These are phyloP conservation scores for Drosophila elegans DNA, from an alignment of 1,140 invertebrate genomes.

Conservation along the genomic window DNA sequence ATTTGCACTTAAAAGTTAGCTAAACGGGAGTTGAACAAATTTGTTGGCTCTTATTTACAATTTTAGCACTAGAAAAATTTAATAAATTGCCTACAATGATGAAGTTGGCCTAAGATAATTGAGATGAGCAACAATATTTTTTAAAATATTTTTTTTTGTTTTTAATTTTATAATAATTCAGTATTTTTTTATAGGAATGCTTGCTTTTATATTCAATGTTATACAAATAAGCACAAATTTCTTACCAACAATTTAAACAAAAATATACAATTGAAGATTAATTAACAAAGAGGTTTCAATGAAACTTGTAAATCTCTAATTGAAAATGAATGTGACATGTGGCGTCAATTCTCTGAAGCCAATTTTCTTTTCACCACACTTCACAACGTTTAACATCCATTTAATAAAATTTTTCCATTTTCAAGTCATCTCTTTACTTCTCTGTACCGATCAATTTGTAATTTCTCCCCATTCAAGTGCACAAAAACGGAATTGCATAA, in stretches of 20 bases:
- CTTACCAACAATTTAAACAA: no score
- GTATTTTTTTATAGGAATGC: no score
- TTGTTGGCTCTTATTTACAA: neutral
- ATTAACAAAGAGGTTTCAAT: neutral
- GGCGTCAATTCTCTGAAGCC: neutral
- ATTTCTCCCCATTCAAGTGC: conserved; percentile 8
- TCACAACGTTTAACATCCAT: neutral
- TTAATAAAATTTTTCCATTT: neutral
- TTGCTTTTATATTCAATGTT: no score
- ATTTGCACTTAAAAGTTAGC: neutral
- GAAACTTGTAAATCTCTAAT: neutral
- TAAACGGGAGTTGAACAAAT: neutral
- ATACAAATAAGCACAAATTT: no score
- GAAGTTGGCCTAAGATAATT: no score
- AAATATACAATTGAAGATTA: no score
- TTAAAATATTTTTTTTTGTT: no score
- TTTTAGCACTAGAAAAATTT: neutral
- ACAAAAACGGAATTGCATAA: conserved; percentile 13
- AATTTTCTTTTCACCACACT: conserved; percentile 1
- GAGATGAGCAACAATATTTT: no score
- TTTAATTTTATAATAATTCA: no score
- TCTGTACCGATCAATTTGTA: conserved; percentile 16
- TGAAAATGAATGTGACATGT: neutral
- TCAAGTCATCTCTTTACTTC: neutral
- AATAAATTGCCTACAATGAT: no score